phyloP scores from a whole-genome alignment of 2,113 vertebrate genomes.

The Empidonax alnorum region DNA sequence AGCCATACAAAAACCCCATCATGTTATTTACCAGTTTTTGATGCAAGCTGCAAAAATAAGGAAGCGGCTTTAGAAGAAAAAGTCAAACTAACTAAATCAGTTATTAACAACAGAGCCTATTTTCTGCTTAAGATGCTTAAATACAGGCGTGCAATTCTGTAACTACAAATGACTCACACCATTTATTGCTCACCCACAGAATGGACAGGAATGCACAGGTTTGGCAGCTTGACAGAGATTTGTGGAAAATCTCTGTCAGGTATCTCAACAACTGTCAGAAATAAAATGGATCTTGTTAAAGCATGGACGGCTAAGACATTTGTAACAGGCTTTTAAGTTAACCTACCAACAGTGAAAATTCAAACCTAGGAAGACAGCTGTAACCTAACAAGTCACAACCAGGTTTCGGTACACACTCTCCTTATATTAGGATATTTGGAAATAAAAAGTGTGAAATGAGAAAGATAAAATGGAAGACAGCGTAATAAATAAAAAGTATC shows the following conservation, averaged over 20 bases:
- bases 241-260: neutral
- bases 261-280: conserved; percentile 12
- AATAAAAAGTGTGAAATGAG: neutral
- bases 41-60: neutral
- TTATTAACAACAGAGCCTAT: neutral
- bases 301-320: neutral
- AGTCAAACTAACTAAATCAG: neutral
- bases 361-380: neutral
- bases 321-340: neutral
- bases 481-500: neutral
- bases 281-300: neutral
- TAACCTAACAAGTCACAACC: neutral
- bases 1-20: neutral
- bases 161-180: neutral
- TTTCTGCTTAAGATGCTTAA: neutral
- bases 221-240: neutral
- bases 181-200: neutral
- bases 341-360: neutral
- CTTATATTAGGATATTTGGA: neutral
- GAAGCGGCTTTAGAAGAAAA: neutral
- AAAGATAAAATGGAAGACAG: neutral
- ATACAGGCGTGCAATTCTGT: neutral
- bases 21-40: neutral
- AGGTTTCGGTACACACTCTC: neutral
- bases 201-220: neutral